These are phyloP conservation scores for Circaetus cinerascens DNA, from an alignment of 2,113 vertebrate species.

Conservation along the genomic window DNA sequence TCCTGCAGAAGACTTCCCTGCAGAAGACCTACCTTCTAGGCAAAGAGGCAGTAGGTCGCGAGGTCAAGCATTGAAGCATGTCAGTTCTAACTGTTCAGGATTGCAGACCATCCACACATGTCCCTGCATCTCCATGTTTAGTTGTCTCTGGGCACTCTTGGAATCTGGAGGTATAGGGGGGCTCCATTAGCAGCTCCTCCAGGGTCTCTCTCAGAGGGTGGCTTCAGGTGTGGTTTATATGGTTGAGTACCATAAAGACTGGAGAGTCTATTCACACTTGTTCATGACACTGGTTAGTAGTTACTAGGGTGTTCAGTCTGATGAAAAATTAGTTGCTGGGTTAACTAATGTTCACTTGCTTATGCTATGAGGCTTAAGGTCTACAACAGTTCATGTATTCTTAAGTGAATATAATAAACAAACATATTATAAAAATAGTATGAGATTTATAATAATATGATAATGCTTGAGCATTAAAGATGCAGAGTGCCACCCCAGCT, in stretches of 20 bases:
- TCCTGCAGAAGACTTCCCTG: not conserved
- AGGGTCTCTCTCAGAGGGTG: too few relatives aligned
- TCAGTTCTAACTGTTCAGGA: not conserved
- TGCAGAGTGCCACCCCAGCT: not conserved
- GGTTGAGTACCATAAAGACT: not conserved
- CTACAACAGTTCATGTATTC: not conserved
- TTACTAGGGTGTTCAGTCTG: not conserved
- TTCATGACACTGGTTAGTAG: not conserved
- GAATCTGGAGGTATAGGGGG: not conserved
- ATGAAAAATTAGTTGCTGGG: not conserved
- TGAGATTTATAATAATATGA: not conserved
- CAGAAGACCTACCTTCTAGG: not conserved
- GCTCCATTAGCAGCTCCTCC: not conserved
- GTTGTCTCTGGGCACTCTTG: not conserved
- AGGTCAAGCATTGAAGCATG: not conserved
- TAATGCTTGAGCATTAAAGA: not conserved
- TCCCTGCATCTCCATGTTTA: not conserved
- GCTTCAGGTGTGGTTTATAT: not conserved
- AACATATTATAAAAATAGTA: not conserved
- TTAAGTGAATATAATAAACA: not conserved
- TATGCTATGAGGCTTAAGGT: not conserved
- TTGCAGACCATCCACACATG: not conserved
- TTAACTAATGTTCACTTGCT: not conserved
- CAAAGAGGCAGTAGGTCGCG: not conserved
- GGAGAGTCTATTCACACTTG: not conserved